Percentiles rank a stretch among this genome's conserved stretches.
Evolutionary conservation across 2,888 invertebrate genomes (phyloP).

Genomic region (Cantharis rustica): DNA sequence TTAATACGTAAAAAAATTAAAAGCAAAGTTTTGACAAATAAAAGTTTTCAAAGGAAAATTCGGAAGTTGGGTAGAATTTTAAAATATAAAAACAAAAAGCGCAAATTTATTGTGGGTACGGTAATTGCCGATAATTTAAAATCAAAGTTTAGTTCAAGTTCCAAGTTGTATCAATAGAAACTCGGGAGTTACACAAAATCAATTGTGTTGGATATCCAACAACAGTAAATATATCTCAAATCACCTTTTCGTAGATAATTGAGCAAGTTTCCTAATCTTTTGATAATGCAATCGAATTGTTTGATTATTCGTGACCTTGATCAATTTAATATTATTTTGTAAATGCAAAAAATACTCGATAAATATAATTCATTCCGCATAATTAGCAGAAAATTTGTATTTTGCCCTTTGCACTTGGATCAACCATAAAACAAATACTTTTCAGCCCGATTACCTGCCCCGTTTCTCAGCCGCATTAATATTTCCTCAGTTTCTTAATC

Average conservation of each 20-base stretch:
- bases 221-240: background rate
- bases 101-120: background rate
- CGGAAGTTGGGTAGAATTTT: background rate
- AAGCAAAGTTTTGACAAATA: background rate
- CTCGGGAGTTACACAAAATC: background rate
- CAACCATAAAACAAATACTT: background rate
- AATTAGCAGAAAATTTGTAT: background rate
- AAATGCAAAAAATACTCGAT: background rate
- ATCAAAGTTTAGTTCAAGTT: background rate
- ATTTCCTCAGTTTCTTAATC: too few species aligned
- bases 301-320: background rate
- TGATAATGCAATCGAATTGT: background rate
- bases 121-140: background rate
- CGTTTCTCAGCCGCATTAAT: too few species aligned
- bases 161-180: background rate
- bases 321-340: background rate
- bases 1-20: background rate
- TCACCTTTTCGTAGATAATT: background rate
- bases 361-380: background rate
- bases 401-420: background rate
- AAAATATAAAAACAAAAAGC: background rate
- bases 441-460: too few species aligned
- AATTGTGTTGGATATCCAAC: background rate
- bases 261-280: background rate
- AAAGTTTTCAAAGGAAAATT: background rate